Percentiles rank a stretch among this genome's conserved stretches.
Conservation (phyloP, 2,113 vertebrate species). For the Actenoides lindsayi region DNA sequence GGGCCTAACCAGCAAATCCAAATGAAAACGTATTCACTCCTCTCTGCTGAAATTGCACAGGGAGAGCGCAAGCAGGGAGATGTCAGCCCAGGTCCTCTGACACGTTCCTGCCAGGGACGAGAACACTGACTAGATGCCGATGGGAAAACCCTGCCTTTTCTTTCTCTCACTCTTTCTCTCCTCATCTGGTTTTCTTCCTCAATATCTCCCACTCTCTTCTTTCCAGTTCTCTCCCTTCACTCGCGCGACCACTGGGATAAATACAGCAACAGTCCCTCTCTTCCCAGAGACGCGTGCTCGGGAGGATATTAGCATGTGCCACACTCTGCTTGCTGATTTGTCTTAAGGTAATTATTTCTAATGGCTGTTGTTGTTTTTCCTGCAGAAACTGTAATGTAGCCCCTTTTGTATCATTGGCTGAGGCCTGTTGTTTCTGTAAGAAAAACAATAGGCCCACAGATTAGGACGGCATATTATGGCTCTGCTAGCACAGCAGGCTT, state of each 20-base stretch:
- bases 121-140: background rate
- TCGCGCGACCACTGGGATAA: background rate
- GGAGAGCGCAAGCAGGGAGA: background rate
- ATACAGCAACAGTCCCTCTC: conserved; percentile 29
- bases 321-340: conserved; percentile 43
- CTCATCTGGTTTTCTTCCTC: background rate
- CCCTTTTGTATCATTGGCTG: conserved; percentile 72
- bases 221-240: background rate
- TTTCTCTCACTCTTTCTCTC: background rate
- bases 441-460: conserved; percentile 80
- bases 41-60: background rate
- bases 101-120: background rate
- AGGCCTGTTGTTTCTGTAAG: conserved; percentile 79
- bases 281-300: conserved; percentile 19
- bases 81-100: background rate
- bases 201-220: background rate
- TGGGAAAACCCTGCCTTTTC: background rate
- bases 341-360: conserved; percentile 74
- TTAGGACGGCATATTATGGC: conserved; percentile 79
- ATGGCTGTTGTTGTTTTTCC: conserved; percentile 71
- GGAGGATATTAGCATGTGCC: conserved; percentile 57
- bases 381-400: conserved; percentile 75
- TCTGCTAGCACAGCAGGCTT: conserved; percentile 79
- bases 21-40: background rate
- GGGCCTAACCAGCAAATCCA: conserved; percentile 27